A percentile compares a stretch with the other conserved stretches of the same genome.
Conservation (phyloP, 2,888 invertebrate species). For the Eupsilia transversa region DNA sequence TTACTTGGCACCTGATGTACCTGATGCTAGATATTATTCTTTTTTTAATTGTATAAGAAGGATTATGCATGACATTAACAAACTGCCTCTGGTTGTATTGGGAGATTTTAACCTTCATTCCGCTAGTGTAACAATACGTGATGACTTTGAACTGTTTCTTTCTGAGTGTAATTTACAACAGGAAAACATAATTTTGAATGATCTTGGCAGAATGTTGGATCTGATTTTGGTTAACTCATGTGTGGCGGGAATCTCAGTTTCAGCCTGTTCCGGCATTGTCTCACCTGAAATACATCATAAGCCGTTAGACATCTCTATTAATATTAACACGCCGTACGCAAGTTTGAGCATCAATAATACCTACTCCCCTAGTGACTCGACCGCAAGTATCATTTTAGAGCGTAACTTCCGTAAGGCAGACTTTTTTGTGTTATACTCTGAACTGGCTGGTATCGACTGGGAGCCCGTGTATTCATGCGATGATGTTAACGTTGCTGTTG, state of each 20-base stretch:
- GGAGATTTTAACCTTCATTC: no score
- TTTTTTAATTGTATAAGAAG: constrained; percentile 13
- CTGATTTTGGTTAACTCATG: constrained; percentile 1
- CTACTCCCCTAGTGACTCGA: no score
- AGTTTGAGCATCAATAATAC: no score
- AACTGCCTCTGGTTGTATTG: no score
- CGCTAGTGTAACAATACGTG: not conserved
- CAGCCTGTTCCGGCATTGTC: not conserved
- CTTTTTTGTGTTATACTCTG: not conserved
- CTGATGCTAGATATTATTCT: constrained; percentile 4
- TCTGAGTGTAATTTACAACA: constrained; percentile 1
- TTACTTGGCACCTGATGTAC: constrained; percentile 1
- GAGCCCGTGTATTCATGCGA: not conserved
- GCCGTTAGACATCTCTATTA: no score
- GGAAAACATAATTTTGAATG: not conserved
- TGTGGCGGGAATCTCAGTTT: constrained; percentile 4
- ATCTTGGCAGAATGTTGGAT: constrained; percentile 6
- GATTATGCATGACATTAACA: not conserved
- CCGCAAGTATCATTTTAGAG: no score
- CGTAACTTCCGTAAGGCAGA: no score
- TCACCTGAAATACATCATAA: constrained; percentile 1
- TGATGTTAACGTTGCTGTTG: not conserved
- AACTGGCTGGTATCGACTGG: not conserved
- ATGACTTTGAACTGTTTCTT: not conserved
- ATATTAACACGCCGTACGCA: no score